phyloP scores from a whole-genome alignment of 1,140 invertebrate genomes.

The Calliphora vicina region DNA sequence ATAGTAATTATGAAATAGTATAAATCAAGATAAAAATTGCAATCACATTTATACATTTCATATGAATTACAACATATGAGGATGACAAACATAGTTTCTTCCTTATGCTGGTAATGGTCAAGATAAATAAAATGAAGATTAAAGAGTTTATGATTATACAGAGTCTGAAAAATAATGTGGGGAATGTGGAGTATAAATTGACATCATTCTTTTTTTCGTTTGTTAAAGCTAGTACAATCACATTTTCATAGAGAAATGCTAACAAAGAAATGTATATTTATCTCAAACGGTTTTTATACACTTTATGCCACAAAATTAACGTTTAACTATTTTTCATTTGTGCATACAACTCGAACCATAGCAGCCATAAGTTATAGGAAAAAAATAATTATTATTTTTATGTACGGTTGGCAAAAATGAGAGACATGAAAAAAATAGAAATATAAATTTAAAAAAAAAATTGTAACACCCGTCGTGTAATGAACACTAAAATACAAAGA shows the following conservation, averaged over 20 bases:
- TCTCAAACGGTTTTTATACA: background rate
- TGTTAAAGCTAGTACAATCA: no score
- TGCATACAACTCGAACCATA: background rate
- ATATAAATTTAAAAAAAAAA: background rate
- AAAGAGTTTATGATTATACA: background rate
- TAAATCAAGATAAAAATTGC: no score
- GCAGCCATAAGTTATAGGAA: background rate
- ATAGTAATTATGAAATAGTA: no score
- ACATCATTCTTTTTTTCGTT: no score
- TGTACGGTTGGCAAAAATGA: background rate
- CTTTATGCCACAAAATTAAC: constrained; percentile 7
- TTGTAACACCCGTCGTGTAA: background rate
- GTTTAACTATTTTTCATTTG: constrained; percentile 15
- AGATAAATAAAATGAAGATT: background rate
- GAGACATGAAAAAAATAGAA: background rate
- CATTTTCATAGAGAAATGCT: no score
- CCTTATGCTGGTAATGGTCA: background rate
- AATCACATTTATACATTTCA: background rate
- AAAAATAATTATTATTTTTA: background rate
- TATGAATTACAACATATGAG: background rate
- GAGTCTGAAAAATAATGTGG: background rate
- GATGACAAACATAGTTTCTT: background rate
- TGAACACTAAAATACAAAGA: background rate
- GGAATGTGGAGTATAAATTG: no score
- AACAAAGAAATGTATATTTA: no score